These are phyloP conservation scores for Xanthia icteritia DNA, from an alignment of 2,888 invertebrate species.

Conservation along the genomic window DNA sequence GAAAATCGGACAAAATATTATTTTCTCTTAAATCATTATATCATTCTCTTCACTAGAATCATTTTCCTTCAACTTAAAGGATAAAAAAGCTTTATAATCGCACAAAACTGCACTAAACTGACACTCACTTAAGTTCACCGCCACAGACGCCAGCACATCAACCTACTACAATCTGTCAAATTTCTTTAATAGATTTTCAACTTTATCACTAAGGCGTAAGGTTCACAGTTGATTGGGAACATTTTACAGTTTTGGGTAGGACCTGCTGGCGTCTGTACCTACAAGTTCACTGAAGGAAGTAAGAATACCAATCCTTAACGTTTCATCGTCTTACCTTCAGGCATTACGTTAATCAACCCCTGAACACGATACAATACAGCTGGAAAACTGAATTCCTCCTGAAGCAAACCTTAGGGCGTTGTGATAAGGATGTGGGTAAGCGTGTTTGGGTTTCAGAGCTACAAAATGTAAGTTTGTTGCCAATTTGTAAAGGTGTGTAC, in stretches of 20 bases:
- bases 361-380: neutral
- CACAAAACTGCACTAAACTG: conserved; percentile 30
- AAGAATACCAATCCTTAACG: conserved; percentile 70
- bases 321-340: conserved; percentile 76
- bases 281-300: conserved; percentile 42
- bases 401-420: conserved; percentile 48
- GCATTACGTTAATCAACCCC: conserved; percentile 82
- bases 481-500: conserved; percentile 40
- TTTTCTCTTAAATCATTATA: neutral
- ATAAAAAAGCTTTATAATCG: conserved; percentile 17
- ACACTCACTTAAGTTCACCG: conserved; percentile 42
- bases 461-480: conserved; percentile 13
- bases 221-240: no score
- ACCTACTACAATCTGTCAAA: no score
- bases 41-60: neutral
- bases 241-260: no score
- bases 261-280: no score
- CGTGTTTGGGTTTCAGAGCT: neutral
- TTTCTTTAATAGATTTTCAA: no score
- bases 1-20: neutral
- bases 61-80: neutral
- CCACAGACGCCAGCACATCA: no score
- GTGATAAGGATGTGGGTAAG: neutral
- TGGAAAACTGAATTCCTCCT: neutral
- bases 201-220: no score